These are phyloP conservation scores for Pachycephala philippinensis DNA, from an alignment of 2,113 vertebrate species.

Conservation along the genomic window DNA sequence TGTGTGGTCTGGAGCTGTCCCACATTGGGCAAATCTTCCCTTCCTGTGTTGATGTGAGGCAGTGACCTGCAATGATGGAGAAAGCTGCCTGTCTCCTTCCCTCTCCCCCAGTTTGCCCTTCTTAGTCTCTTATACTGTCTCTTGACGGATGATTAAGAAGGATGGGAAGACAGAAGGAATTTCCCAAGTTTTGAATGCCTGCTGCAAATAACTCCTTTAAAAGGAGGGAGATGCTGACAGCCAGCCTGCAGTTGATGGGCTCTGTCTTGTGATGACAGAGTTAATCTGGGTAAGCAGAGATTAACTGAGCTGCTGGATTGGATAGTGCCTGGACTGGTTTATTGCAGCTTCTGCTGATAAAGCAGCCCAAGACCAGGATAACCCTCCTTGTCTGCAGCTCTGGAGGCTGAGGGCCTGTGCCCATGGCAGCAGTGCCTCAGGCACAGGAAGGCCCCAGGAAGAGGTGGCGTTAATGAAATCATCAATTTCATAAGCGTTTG, in stretches of 20 bases:
- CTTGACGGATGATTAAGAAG: not conserved
- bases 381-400: not conserved
- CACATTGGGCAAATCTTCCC: not conserved
- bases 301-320: slow-evolving; percentile 18
- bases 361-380: not conserved
- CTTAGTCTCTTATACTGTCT: not conserved
- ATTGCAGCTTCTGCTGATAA: not conserved
- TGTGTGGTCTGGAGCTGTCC: not conserved
- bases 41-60: not conserved
- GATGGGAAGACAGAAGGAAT: not conserved
- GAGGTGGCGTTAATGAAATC: not conserved
- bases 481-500: not conserved
- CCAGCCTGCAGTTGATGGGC: not conserved
- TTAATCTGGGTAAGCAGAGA: slow-evolving; percentile 15
- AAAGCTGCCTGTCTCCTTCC: not conserved
- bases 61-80: not conserved
- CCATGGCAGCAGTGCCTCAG: not conserved
- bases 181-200: not conserved
- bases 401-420: not conserved
- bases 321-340: not conserved
- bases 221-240: not conserved
- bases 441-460: not conserved
- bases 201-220: not conserved
- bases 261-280: not conserved
- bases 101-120: not conserved